Evolutionary conservation across 2,888 invertebrate species (phyloP).

Genomic region (Trichogramma evanescens): DNA sequence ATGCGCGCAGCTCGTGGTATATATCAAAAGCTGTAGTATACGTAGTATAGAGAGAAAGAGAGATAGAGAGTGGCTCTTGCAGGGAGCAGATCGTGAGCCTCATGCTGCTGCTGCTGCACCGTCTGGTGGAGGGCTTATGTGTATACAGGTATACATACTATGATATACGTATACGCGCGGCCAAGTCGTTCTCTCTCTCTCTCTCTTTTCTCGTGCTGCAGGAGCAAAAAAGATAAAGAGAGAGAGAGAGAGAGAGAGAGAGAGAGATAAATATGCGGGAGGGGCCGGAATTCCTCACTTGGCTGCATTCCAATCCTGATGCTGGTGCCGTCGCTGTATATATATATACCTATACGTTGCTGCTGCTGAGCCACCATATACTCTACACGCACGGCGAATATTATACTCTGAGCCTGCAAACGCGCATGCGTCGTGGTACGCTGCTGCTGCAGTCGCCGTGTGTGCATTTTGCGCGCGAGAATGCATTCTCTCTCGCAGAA

Average conservation of each 20-base stretch:
- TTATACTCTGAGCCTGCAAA: too few relatives aligned
- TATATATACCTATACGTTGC: neutral
- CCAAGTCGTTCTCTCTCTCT: slow-evolving; percentile 14
- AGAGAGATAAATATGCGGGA: slow-evolving; percentile 46
- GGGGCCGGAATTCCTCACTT: slow-evolving; percentile 48
- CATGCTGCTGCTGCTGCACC: too few relatives aligned
- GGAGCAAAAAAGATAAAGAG: slow-evolving; percentile 11
- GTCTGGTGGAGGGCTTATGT: slow-evolving; percentile 25
- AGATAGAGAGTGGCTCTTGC: too few relatives aligned
- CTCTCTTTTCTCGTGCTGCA: neutral
- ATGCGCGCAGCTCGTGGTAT: too few relatives aligned
- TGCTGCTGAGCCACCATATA: neutral
- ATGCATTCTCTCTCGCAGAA: too few relatives aligned
- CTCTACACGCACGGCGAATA: neutral
- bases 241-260: slow-evolving; percentile 6
- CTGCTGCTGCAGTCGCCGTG: too few relatives aligned
- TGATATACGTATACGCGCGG: neutral
- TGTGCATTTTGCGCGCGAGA: too few relatives aligned
- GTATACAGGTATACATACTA: neutral
- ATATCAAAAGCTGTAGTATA: too few relatives aligned
- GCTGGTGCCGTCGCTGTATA: slow-evolving; percentile 7
- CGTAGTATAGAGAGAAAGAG: too few relatives aligned
- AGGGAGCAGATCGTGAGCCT: too few relatives aligned
- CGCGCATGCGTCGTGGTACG: too few relatives aligned
- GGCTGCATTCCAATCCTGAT: slow-evolving; percentile 43